phyloP scores from a whole-genome alignment of 2,888 invertebrate species.

The Euclidia mi region DNA sequence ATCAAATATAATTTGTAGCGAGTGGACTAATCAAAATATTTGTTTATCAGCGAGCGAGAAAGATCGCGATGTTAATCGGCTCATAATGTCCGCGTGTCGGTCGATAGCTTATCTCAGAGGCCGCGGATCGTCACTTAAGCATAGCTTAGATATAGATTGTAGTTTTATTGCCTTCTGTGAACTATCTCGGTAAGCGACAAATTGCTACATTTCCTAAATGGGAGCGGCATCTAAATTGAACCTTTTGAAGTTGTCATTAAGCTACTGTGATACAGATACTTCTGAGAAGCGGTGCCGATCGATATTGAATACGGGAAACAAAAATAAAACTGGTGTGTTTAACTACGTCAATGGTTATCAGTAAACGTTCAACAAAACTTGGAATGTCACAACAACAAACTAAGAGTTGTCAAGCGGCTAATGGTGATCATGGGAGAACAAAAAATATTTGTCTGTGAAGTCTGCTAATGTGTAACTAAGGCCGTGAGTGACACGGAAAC shows the following conservation, averaged over 20 bases:
- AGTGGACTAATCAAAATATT: conserved; percentile 82
- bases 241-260: conserved; percentile 14
- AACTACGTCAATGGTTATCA: too few relatives aligned
- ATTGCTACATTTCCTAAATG: conserved; percentile 16
- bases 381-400: conserved; percentile 70
- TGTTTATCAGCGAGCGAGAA: conserved; percentile 69
- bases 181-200: conserved; percentile 27
- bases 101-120: conserved; percentile 72
- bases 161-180: conserved; percentile 45
- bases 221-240: conserved; percentile 10
- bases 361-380: conserved; percentile 21
- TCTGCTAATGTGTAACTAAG: conserved; percentile 86
- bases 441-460: conserved; percentile 83
- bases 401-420: conserved; percentile 71
- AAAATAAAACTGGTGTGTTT: too few relatives aligned
- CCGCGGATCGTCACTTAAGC: conserved; percentile 59
- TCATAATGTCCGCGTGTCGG: conserved; percentile 73
- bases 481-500: conserved; percentile 86
- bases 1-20: conserved; percentile 80
- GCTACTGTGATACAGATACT: conserved; percentile 8
- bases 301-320: neutral
- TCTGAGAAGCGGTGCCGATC: conserved; percentile 3
- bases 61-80: conserved; percentile 76
- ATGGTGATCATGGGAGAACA: conserved; percentile 83
- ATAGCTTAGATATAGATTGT: conserved; percentile 51